A percentile compares a stretch with the other conserved stretches of the same genome.
phyloP scores from a whole-genome alignment of 30 jellyfish, hydroid and myxozoan genomes.

The Turritopsis dohrnii region DNA sequence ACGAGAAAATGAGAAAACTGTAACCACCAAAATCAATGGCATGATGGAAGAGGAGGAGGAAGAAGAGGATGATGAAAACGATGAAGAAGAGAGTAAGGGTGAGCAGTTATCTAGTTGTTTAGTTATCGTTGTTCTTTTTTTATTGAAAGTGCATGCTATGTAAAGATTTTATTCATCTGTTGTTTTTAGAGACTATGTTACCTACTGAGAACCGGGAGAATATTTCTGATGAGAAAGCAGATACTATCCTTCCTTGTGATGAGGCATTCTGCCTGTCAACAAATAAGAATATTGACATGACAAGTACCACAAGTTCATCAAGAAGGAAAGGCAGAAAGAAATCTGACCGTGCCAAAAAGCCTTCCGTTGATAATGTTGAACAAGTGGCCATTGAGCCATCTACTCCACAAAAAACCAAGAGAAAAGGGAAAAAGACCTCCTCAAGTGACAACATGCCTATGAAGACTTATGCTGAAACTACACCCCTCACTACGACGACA shows the following conservation, averaged over 20 bases:
- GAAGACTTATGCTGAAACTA: background rate
- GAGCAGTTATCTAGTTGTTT: background rate
- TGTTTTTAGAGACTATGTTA: constrained; percentile 9
- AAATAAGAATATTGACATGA: background rate
- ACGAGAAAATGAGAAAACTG: constrained; percentile 44
- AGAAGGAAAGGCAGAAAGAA: constrained; percentile 15
- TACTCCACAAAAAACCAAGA: background rate
- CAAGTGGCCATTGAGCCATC: background rate
- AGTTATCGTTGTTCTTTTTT: background rate
- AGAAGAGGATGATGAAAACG: constrained; percentile 77
- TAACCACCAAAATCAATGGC: constrained; percentile 27
- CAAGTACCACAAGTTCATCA: background rate
- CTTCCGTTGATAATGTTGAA: background rate
- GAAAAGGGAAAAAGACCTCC: background rate
- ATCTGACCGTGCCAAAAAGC: background rate
- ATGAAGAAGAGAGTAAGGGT: constrained; percentile 91
- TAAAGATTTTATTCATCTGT: background rate
- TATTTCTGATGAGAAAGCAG: constrained; percentile 20
- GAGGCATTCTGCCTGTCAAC: background rate
- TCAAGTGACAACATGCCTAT: background rate
- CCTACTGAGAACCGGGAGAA: constrained; percentile 44
- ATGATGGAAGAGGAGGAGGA: constrained; percentile 34
- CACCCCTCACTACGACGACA: background rate
- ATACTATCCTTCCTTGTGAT: background rate
- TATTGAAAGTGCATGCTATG: background rate